These are phyloP conservation scores for Camponotus vicinus DNA, from an alignment of 1,140 invertebrate species.

Conservation along the genomic window DNA sequence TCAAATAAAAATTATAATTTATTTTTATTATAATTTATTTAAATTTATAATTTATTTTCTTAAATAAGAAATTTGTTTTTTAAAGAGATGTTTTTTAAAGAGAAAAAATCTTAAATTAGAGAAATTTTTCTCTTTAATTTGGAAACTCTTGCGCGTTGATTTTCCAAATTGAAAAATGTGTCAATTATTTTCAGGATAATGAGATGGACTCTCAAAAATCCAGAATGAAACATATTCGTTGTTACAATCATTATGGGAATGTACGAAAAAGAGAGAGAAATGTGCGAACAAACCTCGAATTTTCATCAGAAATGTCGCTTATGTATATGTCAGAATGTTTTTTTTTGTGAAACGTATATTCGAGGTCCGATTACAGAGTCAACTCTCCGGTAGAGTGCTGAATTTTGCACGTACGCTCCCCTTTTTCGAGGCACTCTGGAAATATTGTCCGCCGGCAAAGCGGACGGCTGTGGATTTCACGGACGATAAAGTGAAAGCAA, in stretches of 20 bases:
- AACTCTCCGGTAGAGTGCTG: neutral
- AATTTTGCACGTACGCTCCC: conserved; percentile 46
- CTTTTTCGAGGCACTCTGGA: conserved; percentile 38
- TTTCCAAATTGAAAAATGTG: neutral
- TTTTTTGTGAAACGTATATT: neutral
- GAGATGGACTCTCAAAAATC: neutral
- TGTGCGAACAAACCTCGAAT: neutral
- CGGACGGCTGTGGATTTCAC: conserved; percentile 47
- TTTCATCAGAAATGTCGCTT: conserved; percentile 16
- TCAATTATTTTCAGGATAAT: neutral
- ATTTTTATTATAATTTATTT: no score
- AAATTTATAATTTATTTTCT: no score
- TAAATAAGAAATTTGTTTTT: no score
- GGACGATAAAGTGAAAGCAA: conserved; percentile 62
- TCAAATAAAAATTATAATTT: no score
- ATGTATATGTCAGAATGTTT: neutral
- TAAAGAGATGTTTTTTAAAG: no score
- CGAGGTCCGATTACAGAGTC: conserved; percentile 49
- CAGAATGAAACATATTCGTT: neutral
- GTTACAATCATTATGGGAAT: neutral
- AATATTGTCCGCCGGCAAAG: conserved; percentile 45
- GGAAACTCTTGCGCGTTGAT: neutral
- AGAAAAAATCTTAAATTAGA: neutral
- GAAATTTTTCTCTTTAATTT: neutral
- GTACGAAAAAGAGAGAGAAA: no score